These are phyloP conservation scores for Drosophila eohydei DNA, from an alignment of 2,888 invertebrate species.

Conservation along the genomic window DNA sequence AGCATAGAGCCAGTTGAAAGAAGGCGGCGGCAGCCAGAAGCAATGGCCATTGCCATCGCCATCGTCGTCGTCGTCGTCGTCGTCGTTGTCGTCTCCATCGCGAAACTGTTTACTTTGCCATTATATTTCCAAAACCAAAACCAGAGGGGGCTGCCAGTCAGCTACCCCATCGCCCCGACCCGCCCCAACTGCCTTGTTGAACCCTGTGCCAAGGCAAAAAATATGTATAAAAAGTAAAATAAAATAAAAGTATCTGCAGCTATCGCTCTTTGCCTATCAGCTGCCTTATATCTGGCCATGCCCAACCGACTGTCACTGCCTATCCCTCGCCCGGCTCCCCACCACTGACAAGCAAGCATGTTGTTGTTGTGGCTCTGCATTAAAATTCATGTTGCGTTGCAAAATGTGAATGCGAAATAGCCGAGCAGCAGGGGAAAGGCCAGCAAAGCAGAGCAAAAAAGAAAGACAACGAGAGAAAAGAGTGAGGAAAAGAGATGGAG, in stretches of 20 bases:
- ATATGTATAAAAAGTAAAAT: conserved; percentile 26
- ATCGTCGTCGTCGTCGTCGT: conserved; percentile 16
- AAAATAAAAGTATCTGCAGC: conserved; percentile 61
- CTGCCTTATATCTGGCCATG: conserved; percentile 55
- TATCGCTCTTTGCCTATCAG: conserved; percentile 61
- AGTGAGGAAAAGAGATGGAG: background rate
- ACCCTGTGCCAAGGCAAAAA: conserved; percentile 42
- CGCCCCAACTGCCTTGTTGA: conserved; percentile 13
- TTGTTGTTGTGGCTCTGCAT: conserved; percentile 47
- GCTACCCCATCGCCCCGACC: conserved; percentile 10
- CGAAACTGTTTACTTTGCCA: conserved; percentile 75
- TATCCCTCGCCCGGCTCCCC: conserved; percentile 1
- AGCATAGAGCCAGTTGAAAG: conserved; percentile 19
- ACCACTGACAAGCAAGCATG: conserved; percentile 46
- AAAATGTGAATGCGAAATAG: conserved; percentile 48
- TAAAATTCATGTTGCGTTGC: conserved; percentile 63
- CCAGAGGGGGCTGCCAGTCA: conserved; percentile 56
- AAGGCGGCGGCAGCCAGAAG: conserved; percentile 53
- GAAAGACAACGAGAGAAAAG: conserved; percentile 4
- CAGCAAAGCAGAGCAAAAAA: conserved; percentile 12
- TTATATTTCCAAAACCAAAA: conserved; percentile 64
- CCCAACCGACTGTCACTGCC: conserved; percentile 39
- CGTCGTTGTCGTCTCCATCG: conserved; percentile 44
- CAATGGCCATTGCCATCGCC: conserved; percentile 50
- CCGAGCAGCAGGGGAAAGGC: conserved; percentile 25